A percentile compares a stretch with the other conserved stretches of the same genome.
phyloP scores from a whole-genome alignment of 2,797 vertebrate genomes.

The Caiman crocodilus region DNA sequence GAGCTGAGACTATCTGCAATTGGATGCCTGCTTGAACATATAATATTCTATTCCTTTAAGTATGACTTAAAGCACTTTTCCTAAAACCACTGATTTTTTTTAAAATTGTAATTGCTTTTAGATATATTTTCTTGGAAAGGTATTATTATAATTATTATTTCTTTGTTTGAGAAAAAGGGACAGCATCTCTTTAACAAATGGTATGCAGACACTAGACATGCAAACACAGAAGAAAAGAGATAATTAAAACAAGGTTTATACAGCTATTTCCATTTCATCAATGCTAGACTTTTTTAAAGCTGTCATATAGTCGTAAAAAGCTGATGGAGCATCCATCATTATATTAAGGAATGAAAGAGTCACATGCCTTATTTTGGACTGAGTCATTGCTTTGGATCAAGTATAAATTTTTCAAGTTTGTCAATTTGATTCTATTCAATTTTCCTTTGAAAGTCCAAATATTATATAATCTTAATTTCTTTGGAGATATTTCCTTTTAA shows the following conservation, averaged over 20 bases:
- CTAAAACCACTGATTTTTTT: slow-evolving; percentile 19
- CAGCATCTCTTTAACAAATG: slow-evolving; percentile 69
- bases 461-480: slow-evolving; percentile 40
- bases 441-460: slow-evolving; percentile 62
- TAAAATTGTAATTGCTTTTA: slow-evolving; percentile 39
- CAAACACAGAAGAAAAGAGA: slow-evolving; percentile 84
- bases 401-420: slow-evolving; percentile 36
- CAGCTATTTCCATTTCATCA: slow-evolving; percentile 79
- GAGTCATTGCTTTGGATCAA: slow-evolving; percentile 58
- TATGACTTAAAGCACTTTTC: slow-evolving; percentile 34
- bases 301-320: slow-evolving; percentile 50
- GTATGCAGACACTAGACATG: slow-evolving; percentile 77
- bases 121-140: slow-evolving; percentile 25
- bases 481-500: not conserved
- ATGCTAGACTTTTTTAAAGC: slow-evolving; percentile 55
- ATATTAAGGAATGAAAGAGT: slow-evolving; percentile 50
- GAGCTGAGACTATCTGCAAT: slow-evolving; percentile 9
- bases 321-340: slow-evolving; percentile 51
- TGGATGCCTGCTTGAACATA: slow-evolving; percentile 39
- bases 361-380: slow-evolving; percentile 64
- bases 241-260: slow-evolving; percentile 80
- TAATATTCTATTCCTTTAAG: not conserved
- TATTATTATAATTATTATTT: slow-evolving; percentile 7
- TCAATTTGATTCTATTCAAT: slow-evolving; percentile 40
- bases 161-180: slow-evolving; percentile 64